Evolutionary conservation across 1,140 invertebrate species (phyloP).

Genomic region (Euglossa dilemma): DNA sequence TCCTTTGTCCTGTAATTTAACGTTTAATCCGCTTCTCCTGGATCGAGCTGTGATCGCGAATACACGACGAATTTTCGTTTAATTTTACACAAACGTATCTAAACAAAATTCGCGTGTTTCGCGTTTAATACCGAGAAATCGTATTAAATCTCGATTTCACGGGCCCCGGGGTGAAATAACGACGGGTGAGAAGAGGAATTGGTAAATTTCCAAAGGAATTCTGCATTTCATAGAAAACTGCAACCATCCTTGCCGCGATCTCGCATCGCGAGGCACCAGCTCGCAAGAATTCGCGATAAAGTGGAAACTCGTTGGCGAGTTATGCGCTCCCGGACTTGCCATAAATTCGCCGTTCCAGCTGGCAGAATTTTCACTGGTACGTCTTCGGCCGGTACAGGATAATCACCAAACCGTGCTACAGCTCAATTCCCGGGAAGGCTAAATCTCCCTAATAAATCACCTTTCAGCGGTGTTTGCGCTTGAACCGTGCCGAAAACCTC

Average conservation of each 20-base stretch:
- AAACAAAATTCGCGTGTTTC: too few relatives aligned
- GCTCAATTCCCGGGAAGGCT: background rate
- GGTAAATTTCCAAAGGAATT: background rate
- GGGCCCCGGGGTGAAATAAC: background rate
- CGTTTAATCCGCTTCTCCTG: background rate
- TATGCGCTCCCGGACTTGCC: conserved; percentile 3
- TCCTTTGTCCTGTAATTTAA: too few relatives aligned
- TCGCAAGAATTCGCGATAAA: conserved; percentile 6
- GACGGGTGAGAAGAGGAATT: too few relatives aligned
- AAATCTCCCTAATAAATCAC: background rate
- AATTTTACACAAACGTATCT: too few relatives aligned
- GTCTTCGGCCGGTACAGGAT: background rate
- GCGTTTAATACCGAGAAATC: too few relatives aligned
- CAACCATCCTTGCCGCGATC: background rate
- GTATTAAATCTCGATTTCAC: too few relatives aligned
- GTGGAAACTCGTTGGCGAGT: background rate
- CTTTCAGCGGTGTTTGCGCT: background rate
- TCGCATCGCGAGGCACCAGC: background rate
- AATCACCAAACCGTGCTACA: background rate
- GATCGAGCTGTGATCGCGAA: too few relatives aligned
- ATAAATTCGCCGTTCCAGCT: background rate
- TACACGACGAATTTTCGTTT: too few relatives aligned
- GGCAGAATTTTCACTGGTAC: conserved; percentile 1
- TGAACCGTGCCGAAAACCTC: too few relatives aligned
- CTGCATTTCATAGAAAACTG: background rate